Evolutionary conservation across 1,140 invertebrate genomes (phyloP).

Genomic region (Drosophila rufa): DNA sequence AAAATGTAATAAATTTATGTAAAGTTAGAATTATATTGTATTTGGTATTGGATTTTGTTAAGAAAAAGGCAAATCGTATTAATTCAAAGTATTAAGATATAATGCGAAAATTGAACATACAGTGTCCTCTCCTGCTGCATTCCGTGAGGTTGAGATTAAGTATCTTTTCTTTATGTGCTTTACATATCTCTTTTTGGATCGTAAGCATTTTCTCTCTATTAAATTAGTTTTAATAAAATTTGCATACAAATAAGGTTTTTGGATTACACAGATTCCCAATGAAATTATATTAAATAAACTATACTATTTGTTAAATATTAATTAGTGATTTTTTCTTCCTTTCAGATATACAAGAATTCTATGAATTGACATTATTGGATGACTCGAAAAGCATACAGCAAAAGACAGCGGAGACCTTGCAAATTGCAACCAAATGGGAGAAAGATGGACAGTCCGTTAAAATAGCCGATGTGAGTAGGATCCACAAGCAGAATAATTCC

Average conservation of each 20-base stretch:
- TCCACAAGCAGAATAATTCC: too few species aligned
- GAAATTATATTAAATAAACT: too few species aligned
- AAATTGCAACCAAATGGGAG: constrained; percentile 98
- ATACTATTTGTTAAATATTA: neutral
- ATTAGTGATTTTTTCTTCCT: constrained; percentile 81
- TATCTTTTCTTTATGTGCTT: too few species aligned
- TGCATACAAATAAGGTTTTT: neutral
- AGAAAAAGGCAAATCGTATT: too few species aligned
- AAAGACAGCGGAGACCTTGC: constrained; percentile 97
- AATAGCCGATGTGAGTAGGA: constrained; percentile 78
- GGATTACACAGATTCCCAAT: neutral
- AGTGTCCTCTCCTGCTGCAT: too few species aligned
- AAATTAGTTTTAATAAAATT: too few species aligned
- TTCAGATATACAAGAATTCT: constrained; percentile 99
- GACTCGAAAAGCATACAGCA: constrained; percentile 97
- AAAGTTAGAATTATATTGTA: neutral
- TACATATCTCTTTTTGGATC: too few species aligned
- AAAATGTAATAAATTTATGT: neutral
- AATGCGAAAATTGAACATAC: neutral
- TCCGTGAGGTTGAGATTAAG: too few species aligned
- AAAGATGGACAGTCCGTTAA: constrained; percentile 84
- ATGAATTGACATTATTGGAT: constrained; percentile 97
- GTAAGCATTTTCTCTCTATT: too few species aligned
- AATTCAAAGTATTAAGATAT: neutral
- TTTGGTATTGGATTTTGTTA: too few species aligned